phyloP scores from a whole-genome alignment of 2,888 invertebrate species.

The Eupelmus urozonus region DNA sequence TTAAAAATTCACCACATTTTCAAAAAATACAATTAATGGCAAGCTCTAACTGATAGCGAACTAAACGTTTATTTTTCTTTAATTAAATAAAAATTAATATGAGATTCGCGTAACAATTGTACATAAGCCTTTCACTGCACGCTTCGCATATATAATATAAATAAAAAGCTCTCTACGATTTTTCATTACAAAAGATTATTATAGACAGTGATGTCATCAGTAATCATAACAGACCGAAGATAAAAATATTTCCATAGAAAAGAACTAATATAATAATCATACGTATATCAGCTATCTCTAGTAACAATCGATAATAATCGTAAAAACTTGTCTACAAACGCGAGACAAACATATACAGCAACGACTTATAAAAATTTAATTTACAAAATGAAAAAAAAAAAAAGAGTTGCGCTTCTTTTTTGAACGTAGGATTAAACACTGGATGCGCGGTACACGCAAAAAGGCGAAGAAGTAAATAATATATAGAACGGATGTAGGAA shows the following conservation, averaged over 20 bases:
- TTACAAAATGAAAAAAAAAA: conserved; percentile 40
- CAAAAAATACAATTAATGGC: conserved; percentile 45
- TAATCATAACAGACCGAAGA: conserved; percentile 34
- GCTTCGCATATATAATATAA: conserved; percentile 38
- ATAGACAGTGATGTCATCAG: conserved; percentile 37
- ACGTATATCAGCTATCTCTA: background rate
- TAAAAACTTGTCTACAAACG: conserved; percentile 42
- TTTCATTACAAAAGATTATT: conserved; percentile 43
- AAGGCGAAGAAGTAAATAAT: background rate
- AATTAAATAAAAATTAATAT: conserved; percentile 48
- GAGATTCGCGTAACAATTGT: conserved; percentile 52
- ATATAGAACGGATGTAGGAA: conserved; percentile 14
- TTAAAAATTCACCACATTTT: conserved; percentile 37
- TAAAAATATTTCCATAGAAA: conserved; percentile 11
- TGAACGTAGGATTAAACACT: background rate
- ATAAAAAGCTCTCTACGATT: conserved; percentile 52
- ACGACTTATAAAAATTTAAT: conserved; percentile 51
- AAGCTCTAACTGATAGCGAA: conserved; percentile 48
- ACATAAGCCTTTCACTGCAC: conserved; percentile 30
- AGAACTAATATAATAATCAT: conserved; percentile 25
- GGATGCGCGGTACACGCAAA: background rate
- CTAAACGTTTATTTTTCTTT: conserved; percentile 28
- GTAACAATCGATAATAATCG: conserved; percentile 47
- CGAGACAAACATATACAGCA: conserved; percentile 18
- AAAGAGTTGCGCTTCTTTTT: background rate